phyloP scores from a whole-genome alignment of 2,113 vertebrate genomes.

The Lophochroa leadbeateri region DNA sequence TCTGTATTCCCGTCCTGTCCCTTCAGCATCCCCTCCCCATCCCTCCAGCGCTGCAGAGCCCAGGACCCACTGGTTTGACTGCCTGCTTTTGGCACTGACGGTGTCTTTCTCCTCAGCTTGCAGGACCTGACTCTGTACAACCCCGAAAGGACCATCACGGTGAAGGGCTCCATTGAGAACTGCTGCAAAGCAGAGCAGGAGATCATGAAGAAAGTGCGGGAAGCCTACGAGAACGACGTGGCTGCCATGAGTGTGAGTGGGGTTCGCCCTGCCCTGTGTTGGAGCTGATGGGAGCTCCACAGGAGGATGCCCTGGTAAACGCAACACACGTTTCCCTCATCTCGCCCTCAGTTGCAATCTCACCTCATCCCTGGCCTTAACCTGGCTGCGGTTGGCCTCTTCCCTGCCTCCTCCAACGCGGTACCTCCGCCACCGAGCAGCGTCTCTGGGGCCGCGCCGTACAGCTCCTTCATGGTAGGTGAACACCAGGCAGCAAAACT shows the following conservation, averaged over 20 bases:
- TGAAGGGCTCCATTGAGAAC: conserved; percentile 87
- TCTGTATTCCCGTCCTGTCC: fast-evolving
- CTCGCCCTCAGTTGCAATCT: conserved; percentile 82
- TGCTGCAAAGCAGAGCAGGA: conserved; percentile 90
- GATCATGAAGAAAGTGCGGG: conserved; percentile 94
- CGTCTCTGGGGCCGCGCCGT: conserved; percentile 79
- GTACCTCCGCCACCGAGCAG: conserved; percentile 87
- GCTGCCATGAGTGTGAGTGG: conserved; percentile 94
- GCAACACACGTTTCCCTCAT: background rate
- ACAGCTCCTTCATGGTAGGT: conserved; percentile 89
- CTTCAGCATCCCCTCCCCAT: background rate
- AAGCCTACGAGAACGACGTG: conserved; percentile 96
- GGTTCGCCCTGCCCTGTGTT: background rate
- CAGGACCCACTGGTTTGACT: background rate
- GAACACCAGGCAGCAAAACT: background rate
- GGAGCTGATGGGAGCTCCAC: background rate
- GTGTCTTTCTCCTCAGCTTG: conserved; percentile 72
- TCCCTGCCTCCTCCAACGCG: conserved; percentile 85
- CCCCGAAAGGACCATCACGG: conserved; percentile 92
- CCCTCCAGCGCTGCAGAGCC: background rate
- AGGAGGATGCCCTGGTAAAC: background rate
- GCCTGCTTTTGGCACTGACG: fast-evolving
- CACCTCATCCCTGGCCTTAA: conserved; percentile 95
- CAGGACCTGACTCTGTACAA: conserved; percentile 95
- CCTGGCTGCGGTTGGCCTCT: conserved; percentile 90